Percentiles rank a stretch among this genome's conserved stretches.
phyloP scores from a whole-genome alignment of 2,113 vertebrate species.

The Chunga burmeisteri region DNA sequence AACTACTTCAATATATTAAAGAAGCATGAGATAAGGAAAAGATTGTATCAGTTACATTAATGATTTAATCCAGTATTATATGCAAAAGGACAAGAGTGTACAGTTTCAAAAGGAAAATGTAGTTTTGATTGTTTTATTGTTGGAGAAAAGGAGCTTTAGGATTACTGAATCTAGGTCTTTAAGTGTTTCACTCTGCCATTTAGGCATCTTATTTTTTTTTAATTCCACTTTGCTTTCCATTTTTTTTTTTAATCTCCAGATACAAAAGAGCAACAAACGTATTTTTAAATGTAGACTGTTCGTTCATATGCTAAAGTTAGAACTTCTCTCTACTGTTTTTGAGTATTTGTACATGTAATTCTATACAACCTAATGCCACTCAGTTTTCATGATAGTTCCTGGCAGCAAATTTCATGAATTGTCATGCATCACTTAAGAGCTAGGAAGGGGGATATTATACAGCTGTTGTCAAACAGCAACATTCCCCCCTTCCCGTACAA shows the following conservation, averaged over 20 bases:
- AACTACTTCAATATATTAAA: not conserved
- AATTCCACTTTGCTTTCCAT: not conserved
- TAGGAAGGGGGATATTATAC: not conserved
- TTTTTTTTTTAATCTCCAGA: not conserved
- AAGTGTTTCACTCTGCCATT: not conserved
- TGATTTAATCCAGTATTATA: not conserved
- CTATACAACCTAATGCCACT: not conserved
- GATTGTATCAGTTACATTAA: fast-evolving
- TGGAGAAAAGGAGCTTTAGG: not conserved
- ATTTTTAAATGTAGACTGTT: not conserved
- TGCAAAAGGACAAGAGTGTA: not conserved
- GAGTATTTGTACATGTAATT: not conserved
- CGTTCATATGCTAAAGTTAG: not conserved
- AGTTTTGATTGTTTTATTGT: not conserved
- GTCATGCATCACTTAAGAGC: not conserved
- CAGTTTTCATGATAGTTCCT: not conserved
- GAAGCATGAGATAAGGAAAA: not conserved
- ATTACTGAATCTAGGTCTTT: not conserved
- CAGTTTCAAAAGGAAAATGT: not conserved
- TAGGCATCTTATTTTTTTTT: not conserved
- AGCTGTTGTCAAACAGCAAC: not conserved
- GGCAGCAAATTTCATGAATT: not conserved
- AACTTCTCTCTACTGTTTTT: not conserved
- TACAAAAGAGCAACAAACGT: not conserved
- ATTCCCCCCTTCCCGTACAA: fast-evolving